Conservation (phyloP, 1,140 invertebrate species). For the Lordiphosa collinella region DNA sequence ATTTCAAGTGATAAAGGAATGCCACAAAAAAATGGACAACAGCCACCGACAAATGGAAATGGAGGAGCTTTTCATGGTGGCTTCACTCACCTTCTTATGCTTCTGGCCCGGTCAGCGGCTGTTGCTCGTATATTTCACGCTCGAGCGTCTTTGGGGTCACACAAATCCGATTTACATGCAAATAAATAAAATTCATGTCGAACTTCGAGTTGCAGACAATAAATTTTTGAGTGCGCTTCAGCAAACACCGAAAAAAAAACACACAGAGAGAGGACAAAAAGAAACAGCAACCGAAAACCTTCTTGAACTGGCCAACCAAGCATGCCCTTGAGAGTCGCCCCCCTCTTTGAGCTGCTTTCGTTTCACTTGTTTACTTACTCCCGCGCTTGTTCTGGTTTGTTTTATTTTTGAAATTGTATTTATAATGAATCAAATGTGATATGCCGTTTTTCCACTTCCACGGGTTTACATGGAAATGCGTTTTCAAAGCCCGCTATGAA, state of each 20-base stretch:
- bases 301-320: slow-evolving; percentile 25
- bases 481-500: too few relatives aligned
- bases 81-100: slow-evolving; percentile 41
- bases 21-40: slow-evolving; percentile 31
- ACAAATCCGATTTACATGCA: slow-evolving; percentile 78
- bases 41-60: slow-evolving; percentile 26
- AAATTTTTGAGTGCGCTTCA: slow-evolving; percentile 77
- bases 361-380: slow-evolving; percentile 12
- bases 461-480: slow-evolving; percentile 12
- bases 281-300: slow-evolving; percentile 14
- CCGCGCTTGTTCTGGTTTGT: slow-evolving; percentile 7
- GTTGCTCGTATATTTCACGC: slow-evolving; percentile 69
- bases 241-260: slow-evolving; percentile 18
- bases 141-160: slow-evolving; percentile 73
- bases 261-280: slow-evolving; percentile 23
- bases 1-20: slow-evolving; percentile 67
- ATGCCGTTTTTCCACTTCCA: slow-evolving; percentile 52
- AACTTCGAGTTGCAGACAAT: slow-evolving; percentile 74
- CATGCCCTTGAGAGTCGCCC: slow-evolving; percentile 22
- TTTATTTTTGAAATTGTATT: slow-evolving; percentile 57
- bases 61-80: slow-evolving; percentile 24
- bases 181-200: slow-evolving; percentile 79
- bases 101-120: slow-evolving; percentile 35
- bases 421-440: slow-evolving; percentile 73
- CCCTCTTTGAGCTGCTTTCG: neutral